Evolutionary conservation across 2,113 vertebrate species (phyloP).

Genomic region (Marmota flaviventris): DNA sequence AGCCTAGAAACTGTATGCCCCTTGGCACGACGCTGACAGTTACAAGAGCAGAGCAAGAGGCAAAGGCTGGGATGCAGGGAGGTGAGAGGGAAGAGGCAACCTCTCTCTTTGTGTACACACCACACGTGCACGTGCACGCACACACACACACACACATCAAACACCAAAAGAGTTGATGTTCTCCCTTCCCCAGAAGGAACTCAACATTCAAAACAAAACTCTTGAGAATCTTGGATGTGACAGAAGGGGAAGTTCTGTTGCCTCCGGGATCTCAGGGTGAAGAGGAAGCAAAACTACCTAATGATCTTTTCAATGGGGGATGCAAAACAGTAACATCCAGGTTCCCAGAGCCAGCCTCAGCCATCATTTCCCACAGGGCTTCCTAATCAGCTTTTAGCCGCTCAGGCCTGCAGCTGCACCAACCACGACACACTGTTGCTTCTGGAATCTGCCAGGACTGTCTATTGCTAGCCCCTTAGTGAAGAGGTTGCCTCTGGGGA

Average conservation of each 20-base stretch:
- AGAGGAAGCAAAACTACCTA: background rate
- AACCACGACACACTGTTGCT: background rate
- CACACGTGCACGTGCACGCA: background rate
- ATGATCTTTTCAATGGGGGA: constrained; percentile 9
- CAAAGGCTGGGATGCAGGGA: constrained; percentile 22
- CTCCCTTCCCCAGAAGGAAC: constrained; percentile 5
- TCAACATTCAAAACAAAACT: constrained; percentile 66
- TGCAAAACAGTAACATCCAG: background rate
- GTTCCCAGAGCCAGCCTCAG: background rate
- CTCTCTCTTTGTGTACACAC: background rate
- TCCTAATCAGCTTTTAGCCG: background rate
- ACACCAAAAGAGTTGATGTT: constrained; percentile 52
- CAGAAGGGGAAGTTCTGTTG: background rate
- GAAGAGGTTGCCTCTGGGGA: background rate
- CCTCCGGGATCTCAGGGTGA: background rate
- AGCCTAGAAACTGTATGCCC: constrained; percentile 74
- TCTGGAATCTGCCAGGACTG: constrained; percentile 3
- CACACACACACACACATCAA: constrained; percentile 5
- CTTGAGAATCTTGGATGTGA: constrained; percentile 51
- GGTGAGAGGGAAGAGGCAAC: constrained; percentile 38
- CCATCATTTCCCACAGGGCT: background rate
- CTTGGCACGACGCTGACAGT: constrained; percentile 70
- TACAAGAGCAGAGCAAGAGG: constrained; percentile 72
- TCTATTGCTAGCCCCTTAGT: background rate
- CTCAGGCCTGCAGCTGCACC: background rate